phyloP scores from a whole-genome alignment of 2,113 vertebrate genomes.

The Notarius lentiginosus region DNA sequence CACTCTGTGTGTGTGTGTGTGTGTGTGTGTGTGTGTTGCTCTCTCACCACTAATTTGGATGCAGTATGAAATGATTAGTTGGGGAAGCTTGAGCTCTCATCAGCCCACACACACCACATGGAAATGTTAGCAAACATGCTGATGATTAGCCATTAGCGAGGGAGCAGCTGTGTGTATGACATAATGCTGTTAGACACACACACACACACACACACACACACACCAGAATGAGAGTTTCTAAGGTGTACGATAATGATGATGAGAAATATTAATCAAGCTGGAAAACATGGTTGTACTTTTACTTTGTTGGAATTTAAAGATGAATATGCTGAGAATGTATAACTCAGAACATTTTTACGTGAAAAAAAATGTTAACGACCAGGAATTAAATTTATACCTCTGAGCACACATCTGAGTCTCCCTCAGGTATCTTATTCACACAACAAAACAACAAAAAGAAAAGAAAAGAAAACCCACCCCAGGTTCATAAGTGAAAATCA shows the following conservation, averaged over 20 bases:
- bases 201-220: conserved; percentile 4
- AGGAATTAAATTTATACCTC: background rate
- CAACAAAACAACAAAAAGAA: background rate
- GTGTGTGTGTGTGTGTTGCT: background rate
- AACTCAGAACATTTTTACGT: background rate
- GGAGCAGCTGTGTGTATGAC: conserved; percentile 19
- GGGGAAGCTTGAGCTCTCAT: background rate
- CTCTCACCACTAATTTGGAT: background rate
- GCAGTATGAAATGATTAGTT: conserved; percentile 19
- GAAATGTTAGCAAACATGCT: conserved; percentile 22
- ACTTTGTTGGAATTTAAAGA: background rate
- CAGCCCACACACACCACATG: conserved; percentile 20
- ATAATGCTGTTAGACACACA: conserved; percentile 11
- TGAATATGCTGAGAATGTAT: background rate
- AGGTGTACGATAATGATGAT: background rate
- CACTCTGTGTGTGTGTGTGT: conserved; percentile 1
- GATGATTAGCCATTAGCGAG: conserved; percentile 16
- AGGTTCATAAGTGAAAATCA: too few species aligned
- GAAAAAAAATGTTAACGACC: background rate
- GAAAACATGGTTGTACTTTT: background rate
- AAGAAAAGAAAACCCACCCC: too few species aligned
- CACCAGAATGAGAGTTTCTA: background rate
- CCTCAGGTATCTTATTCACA: background rate
- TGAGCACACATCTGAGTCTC: background rate
- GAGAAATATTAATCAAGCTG: background rate